Percentiles rank a stretch among this genome's conserved stretches.
Conservation (phyloP, 2,113 vertebrate species). For the Sebastes fasciatus region DNA sequence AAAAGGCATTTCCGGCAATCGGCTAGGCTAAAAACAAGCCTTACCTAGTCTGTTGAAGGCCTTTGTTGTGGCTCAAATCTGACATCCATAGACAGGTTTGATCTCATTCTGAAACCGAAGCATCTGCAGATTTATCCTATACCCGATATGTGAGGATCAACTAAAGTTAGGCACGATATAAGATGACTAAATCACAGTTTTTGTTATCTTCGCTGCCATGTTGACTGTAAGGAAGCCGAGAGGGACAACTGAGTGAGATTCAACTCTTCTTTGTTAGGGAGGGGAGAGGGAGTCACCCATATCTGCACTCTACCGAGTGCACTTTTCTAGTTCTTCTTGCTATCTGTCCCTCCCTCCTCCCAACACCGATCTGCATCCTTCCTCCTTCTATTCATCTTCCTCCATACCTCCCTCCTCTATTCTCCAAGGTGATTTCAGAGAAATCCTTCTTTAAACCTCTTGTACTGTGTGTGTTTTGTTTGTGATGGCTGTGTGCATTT, state of each 20-base stretch:
- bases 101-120: no score
- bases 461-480: conserved; percentile 1
- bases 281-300: not conserved
- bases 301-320: not conserved
- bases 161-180: no score
- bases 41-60: not conserved
- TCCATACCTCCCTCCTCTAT: conserved; percentile 5
- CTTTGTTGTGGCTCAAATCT: not conserved
- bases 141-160: no score
- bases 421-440: conserved; percentile 27
- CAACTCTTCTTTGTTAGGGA: not conserved
- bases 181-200: no score
- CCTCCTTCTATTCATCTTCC: conserved; percentile 15
- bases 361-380: not conserved
- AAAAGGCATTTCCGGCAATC: no score
- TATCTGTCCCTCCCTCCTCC: conserved; percentile 5
- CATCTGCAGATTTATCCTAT: no score
- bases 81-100: not conserved
- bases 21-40: no score
- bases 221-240: no score
- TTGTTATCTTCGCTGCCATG: no score
- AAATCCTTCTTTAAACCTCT: conserved; percentile 21
- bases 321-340: not conserved
- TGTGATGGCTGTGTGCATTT: not conserved
- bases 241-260: not conserved